Evolutionary conservation across 2,797 vertebrate genomes (phyloP), one percentile per base, ranked within the genome.

Genomic region (Rachycentron canadum): DNA sequence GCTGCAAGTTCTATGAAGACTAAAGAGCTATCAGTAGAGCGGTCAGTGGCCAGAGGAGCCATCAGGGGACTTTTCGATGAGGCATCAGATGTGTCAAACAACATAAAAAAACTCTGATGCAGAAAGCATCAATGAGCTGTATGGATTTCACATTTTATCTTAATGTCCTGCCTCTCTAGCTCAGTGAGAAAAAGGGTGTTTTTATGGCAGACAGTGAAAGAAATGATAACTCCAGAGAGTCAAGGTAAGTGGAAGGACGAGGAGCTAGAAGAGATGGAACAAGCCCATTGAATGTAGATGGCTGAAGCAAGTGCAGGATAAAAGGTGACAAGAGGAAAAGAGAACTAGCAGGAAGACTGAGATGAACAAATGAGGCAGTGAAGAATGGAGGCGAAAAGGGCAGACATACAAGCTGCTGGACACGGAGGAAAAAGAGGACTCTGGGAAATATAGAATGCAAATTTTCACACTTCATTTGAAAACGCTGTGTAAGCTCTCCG

Each of bases 401-500:
- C 67, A 70, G 66, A 50, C 38, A 32, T 34, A 36, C 26, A 58
- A 63, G 65, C 70, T 25, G 61, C 71, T 67, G 87, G 79, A 71
- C 59, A 79, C 40, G 30, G 47, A 58, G 40, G 25, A 45, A 76
- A 69, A 70, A 83, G 41, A 67, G 64, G 21, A 65, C 34, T 73
- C 16, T 64, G 74, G 63, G 58, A 86, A 80, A 83, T 21, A 72
- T 72, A 80, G 73, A 86, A 88, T 86, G 74, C 65, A 82, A 84
- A 89, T 86, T 56, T 38, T 50, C 47, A 38, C 73, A 78, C 77
- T 88, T 80, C 41, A 79, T 72, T 49, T 63, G 45, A 80, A 89
- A 90, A 84, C 3, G 84, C 88, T 81, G 71, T 6, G 68, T 82
- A 78, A 87, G 83, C 83, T 60, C 45, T 72, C 49, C 73, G 68